Evolutionary conservation across 1,140 invertebrate genomes (phyloP).

Genomic region (Pomacea maculata): DNA sequence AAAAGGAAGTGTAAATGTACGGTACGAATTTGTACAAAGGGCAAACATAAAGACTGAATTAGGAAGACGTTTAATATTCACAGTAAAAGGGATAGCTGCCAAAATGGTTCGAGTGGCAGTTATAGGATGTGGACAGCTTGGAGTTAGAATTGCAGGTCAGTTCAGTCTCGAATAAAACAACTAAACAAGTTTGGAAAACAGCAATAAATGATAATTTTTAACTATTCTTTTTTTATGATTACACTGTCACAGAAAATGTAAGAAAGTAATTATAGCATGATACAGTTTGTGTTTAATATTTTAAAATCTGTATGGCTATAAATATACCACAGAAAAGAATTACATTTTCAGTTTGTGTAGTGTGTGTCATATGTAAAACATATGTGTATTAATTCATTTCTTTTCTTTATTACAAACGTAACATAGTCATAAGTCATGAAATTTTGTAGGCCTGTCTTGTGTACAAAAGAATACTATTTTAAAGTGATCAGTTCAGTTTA

Average conservation of each 20-base stretch:
- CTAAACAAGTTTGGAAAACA: not conserved
- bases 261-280: not conserved
- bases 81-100: not conserved
- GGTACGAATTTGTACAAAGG: no score
- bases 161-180: not conserved
- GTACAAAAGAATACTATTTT: not conserved
- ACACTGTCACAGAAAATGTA: not conserved
- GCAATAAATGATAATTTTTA: no score
- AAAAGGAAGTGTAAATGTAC: no score
- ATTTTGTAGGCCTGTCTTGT: not conserved
- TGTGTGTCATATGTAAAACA: not conserved
- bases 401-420: not conserved
- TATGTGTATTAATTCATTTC: not conserved
- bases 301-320: not conserved
- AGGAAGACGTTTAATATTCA: not conserved
- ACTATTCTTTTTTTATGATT: no score
- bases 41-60: not conserved
- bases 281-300: not conserved
- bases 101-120: conserved; percentile 67
- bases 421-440: not conserved
- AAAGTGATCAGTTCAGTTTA: no score
- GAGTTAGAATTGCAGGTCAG: conserved; percentile 67
- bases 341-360: not conserved
- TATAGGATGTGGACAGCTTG: conserved; percentile 66
- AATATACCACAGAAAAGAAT: not conserved